Base-by-base conservation (phyloP, 1,140 invertebrate genomes). In the Neodiprion virginianus region DNA sequence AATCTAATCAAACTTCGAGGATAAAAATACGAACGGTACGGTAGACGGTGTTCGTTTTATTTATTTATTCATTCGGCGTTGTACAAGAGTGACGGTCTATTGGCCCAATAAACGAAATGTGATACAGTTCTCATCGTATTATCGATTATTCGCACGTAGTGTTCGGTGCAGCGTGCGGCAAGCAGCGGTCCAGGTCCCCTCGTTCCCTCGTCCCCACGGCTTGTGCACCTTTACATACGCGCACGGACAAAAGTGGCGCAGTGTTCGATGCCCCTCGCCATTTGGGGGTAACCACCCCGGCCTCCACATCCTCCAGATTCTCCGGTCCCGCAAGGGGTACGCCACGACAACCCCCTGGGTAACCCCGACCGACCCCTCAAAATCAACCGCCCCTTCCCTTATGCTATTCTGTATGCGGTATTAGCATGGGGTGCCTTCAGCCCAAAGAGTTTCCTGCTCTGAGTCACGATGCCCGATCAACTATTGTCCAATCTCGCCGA, bases 341-440 rank as follows among this genome's bases (percentile, higher is more conserved):
- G 88, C 88, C 87, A 80, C 88, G 87, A 89, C 88, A 89, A 88
- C 85, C 86, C 84, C 87, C 86, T 61, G 53, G 53, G 11, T 61
- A 61, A 61, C 53, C 53, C 53, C 83, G 86, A 87, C 86, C 87
- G 88, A 87, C 87, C 87, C 87, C 87, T 89, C 86, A 88, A 89
- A 89, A 89, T 88, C 87, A 89, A 88, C 87, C 87, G 80, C 79
- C 79, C 81, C 79, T 80, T 81, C 74, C 78, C 74, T 77, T 79
- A 61, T 61, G 53, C 53, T 61, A 61, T 61, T 61, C 53, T 61
- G 53, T 61, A 61, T 61, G 53, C n/a, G 53, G 53, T 61, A 61
- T 61, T 61, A 61, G 53, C 53, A 61, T 61, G 53, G 53, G 53
- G 53, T 61, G 53, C 53, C 53, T 40, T 8, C 53, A 17, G 53